Percentiles rank a stretch among this genome's conserved stretches.
Evolutionary conservation across 1,140 invertebrate species (phyloP).

Genomic region (Teleopsis dalmanni): DNA sequence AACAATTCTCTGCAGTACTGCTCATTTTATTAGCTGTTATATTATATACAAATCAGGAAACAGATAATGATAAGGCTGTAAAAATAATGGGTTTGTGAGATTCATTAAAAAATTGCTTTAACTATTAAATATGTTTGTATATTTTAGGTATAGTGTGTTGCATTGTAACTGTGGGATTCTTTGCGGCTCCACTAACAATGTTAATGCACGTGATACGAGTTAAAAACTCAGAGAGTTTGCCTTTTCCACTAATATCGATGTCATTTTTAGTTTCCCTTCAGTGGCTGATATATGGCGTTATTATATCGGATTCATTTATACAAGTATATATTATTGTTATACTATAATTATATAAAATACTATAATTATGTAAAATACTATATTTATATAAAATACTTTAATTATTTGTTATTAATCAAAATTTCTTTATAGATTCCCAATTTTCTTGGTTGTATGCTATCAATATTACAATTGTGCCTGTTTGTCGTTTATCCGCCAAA

Average conservation of each 20-base stretch:
- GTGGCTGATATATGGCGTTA: constrained; percentile 67
- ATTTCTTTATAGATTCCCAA: constrained; percentile 57
- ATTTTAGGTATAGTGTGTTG: constrained; percentile 60
- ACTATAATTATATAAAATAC: neutral
- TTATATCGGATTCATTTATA: constrained; percentile 64
- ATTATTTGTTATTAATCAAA: constrained; percentile 4
- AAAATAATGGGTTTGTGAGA: constrained; percentile 26
- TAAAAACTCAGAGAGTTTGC: constrained; percentile 67
- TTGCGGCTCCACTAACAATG: constrained; percentile 68
- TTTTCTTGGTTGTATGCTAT: constrained; percentile 60
- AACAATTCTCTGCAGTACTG: constrained; percentile 29
- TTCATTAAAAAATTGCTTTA: constrained; percentile 13
- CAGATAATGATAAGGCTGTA: constrained; percentile 25
- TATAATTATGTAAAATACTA: constrained; percentile 4
- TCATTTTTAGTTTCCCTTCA: constrained; percentile 65
- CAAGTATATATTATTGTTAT: constrained; percentile 47
- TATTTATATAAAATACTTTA: neutral
- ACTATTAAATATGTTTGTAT: constrained; percentile 14
- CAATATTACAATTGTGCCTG: constrained; percentile 58
- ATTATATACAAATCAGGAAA: constrained; percentile 23
- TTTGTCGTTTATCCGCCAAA: constrained; percentile 61
- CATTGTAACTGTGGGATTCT: constrained; percentile 64
- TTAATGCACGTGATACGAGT: constrained; percentile 67
- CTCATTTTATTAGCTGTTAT: constrained; percentile 25
- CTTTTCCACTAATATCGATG: constrained; percentile 68